phyloP scores from a whole-genome alignment of 2,888 invertebrate species.

The Cephus sareptanus region DNA sequence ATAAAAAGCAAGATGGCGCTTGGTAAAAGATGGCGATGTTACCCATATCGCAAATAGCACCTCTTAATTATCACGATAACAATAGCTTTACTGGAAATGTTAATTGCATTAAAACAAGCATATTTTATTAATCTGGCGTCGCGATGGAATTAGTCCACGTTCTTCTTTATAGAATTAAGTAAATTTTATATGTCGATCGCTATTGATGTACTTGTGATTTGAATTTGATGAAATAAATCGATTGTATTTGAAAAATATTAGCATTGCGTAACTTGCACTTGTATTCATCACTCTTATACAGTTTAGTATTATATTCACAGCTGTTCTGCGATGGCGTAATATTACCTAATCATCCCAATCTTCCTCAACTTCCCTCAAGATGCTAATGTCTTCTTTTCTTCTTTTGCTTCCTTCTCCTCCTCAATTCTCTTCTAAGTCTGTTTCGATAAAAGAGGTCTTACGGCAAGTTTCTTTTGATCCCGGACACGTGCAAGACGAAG shows the following conservation, averaged over 20 bases:
- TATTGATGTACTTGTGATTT: neutral
- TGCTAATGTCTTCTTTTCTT: neutral
- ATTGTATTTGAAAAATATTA: neutral
- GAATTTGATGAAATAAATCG: neutral
- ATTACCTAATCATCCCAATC: neutral
- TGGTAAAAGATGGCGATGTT: constrained; percentile 8
- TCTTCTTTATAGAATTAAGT: neutral
- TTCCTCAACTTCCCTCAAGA: neutral
- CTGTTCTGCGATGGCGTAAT: neutral
- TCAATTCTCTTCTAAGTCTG: neutral
- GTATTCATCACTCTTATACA: neutral
- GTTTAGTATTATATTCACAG: neutral
- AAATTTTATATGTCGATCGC: neutral
- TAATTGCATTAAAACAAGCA: neutral
- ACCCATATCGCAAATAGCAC: constrained; percentile 28
- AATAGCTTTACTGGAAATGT: neutral
- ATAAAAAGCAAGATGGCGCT: constrained; percentile 21
- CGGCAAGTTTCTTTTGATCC: constrained; percentile 1
- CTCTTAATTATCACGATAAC: constrained; percentile 29
- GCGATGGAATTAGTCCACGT: neutral
- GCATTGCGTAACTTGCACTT: neutral
- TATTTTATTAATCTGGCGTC: neutral
- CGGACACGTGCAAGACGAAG: neutral
- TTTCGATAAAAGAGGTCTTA: neutral
- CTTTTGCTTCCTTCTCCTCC: neutral